These are phyloP conservation scores for Cheiracanthium punctorium DNA, from an alignment of 2,888 invertebrate species.

Conservation along the genomic window DNA sequence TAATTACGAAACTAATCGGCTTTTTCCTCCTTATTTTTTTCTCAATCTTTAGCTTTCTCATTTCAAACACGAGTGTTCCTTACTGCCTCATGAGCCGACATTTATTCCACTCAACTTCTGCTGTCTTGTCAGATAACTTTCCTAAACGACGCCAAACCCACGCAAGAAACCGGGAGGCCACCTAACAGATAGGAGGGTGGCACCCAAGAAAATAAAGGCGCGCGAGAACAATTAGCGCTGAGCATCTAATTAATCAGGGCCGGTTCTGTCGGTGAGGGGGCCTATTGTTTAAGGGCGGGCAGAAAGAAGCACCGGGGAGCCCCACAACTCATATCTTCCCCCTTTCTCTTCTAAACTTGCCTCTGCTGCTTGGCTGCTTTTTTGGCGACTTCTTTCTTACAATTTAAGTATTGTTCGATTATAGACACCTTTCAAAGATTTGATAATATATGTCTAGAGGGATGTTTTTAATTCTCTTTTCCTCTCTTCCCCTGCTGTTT, in stretches of 20 bases:
- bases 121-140: neutral
- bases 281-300: conserved; percentile 60
- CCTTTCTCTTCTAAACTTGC: neutral
- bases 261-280: conserved; percentile 52
- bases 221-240: conserved; percentile 62
- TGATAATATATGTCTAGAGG: neutral
- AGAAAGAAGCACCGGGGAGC: conserved; percentile 29
- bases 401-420: neutral
- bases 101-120: neutral
- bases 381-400: conserved; percentile 29
- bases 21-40: neutral
- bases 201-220: conserved; percentile 45
- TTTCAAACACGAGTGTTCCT: neutral
- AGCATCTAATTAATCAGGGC: conserved; percentile 64
- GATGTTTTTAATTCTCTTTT: neutral
- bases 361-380: conserved; percentile 9
- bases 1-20: neutral
- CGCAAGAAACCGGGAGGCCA: conserved; percentile 48
- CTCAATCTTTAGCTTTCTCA: neutral
- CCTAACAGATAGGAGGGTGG: conserved; percentile 36
- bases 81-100: neutral
- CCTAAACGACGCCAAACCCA: conserved; percentile 9
- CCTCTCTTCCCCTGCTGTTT: neutral
- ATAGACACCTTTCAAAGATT: neutral
- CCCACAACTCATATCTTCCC: neutral